Evolutionary conservation across 2,113 vertebrate species (phyloP).

Genomic region (Acrocephalus kingi): DNA sequence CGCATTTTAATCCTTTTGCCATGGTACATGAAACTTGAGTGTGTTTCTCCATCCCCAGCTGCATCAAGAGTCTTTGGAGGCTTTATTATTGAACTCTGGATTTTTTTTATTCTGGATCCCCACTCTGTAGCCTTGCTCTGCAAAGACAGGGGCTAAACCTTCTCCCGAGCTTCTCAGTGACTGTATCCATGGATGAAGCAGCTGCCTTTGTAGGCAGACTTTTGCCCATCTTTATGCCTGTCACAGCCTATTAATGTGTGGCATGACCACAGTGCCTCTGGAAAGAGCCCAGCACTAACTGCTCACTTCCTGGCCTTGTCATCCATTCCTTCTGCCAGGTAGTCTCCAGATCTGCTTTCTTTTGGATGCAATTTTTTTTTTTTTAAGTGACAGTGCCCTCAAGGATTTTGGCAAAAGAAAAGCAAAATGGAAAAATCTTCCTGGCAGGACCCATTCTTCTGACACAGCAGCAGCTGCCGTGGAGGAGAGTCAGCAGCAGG

Average conservation of each 20-base stretch:
- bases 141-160: background rate
- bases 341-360: background rate
- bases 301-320: background rate
- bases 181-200: background rate
- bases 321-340: background rate
- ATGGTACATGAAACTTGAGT: background rate
- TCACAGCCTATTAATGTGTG: background rate
- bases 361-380: background rate
- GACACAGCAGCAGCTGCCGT: constrained; percentile 18
- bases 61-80: background rate
- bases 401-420: background rate
- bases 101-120: background rate
- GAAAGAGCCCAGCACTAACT: background rate
- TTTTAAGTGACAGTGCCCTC: background rate
- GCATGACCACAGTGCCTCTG: background rate
- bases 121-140: background rate
- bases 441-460: constrained; percentile 10
- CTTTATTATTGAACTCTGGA: background rate
- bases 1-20: background rate
- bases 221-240: background rate
- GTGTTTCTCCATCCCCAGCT: background rate
- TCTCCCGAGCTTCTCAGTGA: background rate
- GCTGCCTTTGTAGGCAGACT: background rate
- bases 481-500: constrained; percentile 38
- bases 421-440: constrained; percentile 8